Conservation (phyloP, 2,113 vertebrate genomes). For the Centrocercus urophasianus region DNA sequence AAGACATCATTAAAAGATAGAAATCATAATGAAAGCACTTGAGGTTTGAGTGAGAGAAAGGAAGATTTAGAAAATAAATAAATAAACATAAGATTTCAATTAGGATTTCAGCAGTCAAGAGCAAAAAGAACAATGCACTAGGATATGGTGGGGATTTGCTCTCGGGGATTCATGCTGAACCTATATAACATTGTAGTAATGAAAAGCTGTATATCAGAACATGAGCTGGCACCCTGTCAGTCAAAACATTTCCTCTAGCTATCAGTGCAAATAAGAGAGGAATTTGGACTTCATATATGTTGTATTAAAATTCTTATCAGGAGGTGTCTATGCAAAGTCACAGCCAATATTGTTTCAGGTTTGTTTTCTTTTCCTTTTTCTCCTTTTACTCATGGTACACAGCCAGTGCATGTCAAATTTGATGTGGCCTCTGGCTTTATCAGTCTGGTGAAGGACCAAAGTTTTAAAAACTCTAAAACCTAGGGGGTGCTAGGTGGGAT, state of each 20-base stretch:
- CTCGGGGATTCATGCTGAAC: slow-evolving; percentile 19
- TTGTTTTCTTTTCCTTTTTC: not conserved
- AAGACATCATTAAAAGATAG: slow-evolving; percentile 15
- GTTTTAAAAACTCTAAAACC: not conserved
- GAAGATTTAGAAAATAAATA: slow-evolving; percentile 46
- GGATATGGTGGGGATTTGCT: slow-evolving; percentile 45
- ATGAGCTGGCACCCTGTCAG: not conserved
- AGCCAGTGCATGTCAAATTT: not conserved
- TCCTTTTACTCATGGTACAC: not conserved
- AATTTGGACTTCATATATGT: slow-evolving; percentile 33
- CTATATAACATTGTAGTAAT: slow-evolving; percentile 35
- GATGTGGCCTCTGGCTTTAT: not conserved
- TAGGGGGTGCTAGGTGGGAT: not conserved
- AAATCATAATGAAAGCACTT: slow-evolving; percentile 42
- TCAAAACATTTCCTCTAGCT: slow-evolving; percentile 32
- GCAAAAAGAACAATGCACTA: slow-evolving; percentile 20
- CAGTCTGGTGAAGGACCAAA: not conserved
- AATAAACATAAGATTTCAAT: slow-evolving; percentile 52
- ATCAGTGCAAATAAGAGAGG: slow-evolving; percentile 32
- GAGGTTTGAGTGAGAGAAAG: slow-evolving; percentile 30
- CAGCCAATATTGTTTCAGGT: slow-evolving; percentile 15
- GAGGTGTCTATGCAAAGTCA: not conserved
- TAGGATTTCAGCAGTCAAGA: slow-evolving; percentile 40
- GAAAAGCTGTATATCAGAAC: slow-evolving; percentile 37
- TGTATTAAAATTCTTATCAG: slow-evolving; percentile 42